Conservation (phyloP, 2,888 invertebrate genomes). For the Leptogaster cylindrica region DNA sequence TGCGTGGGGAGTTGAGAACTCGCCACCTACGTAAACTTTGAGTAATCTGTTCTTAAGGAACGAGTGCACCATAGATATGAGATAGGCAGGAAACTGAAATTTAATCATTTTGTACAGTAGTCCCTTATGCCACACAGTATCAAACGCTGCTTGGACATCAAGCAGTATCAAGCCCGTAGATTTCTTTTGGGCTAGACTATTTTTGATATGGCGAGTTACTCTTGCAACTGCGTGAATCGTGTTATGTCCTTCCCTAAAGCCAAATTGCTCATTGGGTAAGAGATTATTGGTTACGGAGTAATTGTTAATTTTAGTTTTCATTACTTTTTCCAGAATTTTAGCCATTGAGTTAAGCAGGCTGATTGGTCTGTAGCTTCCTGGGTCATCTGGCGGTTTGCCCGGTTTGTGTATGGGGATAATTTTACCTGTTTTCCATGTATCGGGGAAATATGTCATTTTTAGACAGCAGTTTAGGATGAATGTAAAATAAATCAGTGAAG, state of each 20-base stretch:
- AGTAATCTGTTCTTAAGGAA: not conserved
- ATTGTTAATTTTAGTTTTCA: not conserved
- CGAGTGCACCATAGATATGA: not conserved
- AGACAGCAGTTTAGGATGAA: not conserved
- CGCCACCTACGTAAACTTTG: not conserved
- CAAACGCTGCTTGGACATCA: too few species aligned
- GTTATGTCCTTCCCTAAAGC: not conserved
- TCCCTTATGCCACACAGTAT: slow-evolving; percentile 8
- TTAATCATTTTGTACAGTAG: not conserved
- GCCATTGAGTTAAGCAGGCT: not conserved
- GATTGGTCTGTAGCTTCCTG: not conserved
- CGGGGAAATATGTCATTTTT: not conserved
- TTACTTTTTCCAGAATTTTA: not conserved
- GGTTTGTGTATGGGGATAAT: not conserved
- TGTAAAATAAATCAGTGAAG: not conserved
- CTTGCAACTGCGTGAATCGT: not conserved
- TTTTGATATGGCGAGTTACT: not conserved
- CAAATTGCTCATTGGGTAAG: not conserved
- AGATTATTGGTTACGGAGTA: not conserved
- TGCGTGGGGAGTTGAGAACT: not conserved
- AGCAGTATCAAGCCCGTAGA: not conserved
- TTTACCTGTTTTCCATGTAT: not conserved
- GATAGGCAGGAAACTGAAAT: not conserved
- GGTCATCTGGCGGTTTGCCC: not conserved
- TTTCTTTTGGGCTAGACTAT: not conserved